Percentiles rank a stretch among this genome's conserved stretches.
phyloP scores from a whole-genome alignment of 2,113 vertebrate species.

The Tyrannus savana region DNA sequence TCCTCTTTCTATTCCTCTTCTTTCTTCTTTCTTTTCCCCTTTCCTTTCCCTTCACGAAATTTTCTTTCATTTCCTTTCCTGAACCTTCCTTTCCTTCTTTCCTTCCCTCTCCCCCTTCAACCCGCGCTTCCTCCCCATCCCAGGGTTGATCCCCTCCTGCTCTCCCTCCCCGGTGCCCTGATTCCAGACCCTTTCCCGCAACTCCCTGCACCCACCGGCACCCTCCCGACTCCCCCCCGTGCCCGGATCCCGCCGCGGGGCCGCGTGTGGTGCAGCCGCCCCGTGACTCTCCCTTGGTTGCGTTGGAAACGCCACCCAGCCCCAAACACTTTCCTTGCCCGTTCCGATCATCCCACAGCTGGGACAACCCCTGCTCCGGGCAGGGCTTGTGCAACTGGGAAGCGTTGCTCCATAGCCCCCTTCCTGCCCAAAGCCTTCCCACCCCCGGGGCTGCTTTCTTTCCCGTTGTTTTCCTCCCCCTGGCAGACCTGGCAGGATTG shows the following conservation, averaged over 20 bases:
- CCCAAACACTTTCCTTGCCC: background rate
- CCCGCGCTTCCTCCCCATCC: background rate
- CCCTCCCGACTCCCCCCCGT: background rate
- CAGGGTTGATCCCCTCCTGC: background rate
- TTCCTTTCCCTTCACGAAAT: too few relatives aligned
- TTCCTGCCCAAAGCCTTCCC: background rate
- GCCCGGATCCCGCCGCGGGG: background rate
- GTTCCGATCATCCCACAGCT: background rate
- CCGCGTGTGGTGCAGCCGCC: background rate
- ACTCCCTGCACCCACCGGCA: background rate
- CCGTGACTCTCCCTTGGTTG: background rate
- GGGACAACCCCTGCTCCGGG: background rate
- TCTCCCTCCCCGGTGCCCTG: background rate
- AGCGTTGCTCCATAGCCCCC: background rate
- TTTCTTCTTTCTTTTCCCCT: too few relatives aligned
- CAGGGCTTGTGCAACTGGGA: background rate
- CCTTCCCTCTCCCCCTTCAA: too few relatives aligned
- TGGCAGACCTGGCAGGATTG: background rate
- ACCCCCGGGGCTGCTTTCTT: fast-evolving
- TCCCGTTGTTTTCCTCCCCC: background rate
- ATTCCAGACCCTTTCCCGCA: background rate
- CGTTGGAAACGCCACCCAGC: background rate
- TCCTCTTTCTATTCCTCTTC: too few relatives aligned
- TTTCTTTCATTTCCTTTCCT: too few relatives aligned
- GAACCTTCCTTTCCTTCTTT: too few relatives aligned